Evolutionary conservation across 1,140 invertebrate genomes (phyloP).

Genomic region (Microvelia longipes): DNA sequence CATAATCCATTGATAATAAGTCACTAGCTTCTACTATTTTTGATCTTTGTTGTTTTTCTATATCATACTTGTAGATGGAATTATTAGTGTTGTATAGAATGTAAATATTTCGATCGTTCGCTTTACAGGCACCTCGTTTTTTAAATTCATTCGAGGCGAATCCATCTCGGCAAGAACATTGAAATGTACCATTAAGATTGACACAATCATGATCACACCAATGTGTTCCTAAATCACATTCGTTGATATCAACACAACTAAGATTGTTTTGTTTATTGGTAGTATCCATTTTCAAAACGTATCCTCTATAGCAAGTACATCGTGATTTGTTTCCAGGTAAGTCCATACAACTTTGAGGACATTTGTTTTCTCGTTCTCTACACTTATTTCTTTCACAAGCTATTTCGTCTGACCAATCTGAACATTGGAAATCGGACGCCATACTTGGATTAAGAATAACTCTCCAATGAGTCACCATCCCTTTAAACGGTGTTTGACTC

Average conservation of each 20-base stretch:
- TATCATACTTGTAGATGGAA: not conserved
- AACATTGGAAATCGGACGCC: no score
- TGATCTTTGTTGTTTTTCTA: not conserved
- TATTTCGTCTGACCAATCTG: not conserved
- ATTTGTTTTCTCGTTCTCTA: not conserved
- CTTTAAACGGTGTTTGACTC: not conserved
- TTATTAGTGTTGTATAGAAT: not conserved
- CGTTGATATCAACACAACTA: not conserved
- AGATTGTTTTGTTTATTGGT: no score
- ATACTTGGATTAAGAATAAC: not conserved
- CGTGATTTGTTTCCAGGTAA: not conserved
- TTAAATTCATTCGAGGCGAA: not conserved
- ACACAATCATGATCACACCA: not conserved
- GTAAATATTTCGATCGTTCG: not conserved
- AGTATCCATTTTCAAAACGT: not conserved
- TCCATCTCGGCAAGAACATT: not conserved
- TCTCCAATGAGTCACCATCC: not conserved
- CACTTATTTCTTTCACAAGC: not conserved
- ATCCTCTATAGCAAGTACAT: not conserved
- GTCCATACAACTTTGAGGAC: not conserved
- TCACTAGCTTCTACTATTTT: not conserved
- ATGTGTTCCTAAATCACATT: not conserved
- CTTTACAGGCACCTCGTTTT: not conserved
- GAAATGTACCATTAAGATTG: not conserved
- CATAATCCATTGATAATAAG: not conserved